These are phyloP conservation scores for Eucidaris tribuloides DNA, from an alignment of 35 echinoderm and acorn worm species.

Conservation along the genomic window DNA sequence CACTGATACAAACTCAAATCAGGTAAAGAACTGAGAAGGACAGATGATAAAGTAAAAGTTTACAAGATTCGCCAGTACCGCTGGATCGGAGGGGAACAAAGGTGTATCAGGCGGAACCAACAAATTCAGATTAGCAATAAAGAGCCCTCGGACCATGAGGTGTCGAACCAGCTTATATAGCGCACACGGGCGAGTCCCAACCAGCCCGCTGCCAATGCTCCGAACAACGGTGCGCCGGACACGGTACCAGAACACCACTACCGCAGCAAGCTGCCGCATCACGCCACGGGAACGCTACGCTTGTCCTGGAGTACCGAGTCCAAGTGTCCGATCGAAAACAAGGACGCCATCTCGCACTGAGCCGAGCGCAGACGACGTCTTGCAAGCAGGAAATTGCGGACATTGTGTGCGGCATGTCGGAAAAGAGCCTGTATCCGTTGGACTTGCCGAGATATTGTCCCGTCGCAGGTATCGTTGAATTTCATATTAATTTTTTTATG, in stretches of 20 bases:
- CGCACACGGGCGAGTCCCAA: neutral
- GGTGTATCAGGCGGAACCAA: too few species aligned
- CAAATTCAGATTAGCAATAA: neutral
- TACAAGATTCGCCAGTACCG: neutral
- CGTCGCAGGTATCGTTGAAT: slow-evolving; percentile 77
- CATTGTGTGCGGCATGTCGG: slow-evolving; percentile 62
- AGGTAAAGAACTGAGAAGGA: neutral
- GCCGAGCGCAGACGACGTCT: slow-evolving; percentile 43
- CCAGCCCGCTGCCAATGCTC: neutral
- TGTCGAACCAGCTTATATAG: slow-evolving; percentile 2
- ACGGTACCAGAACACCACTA: neutral
- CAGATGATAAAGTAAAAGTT: neutral
- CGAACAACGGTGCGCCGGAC: neutral
- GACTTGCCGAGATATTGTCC: slow-evolving; percentile 63
- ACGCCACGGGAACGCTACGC: slow-evolving; percentile 2
- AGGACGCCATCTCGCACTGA: slow-evolving; percentile 83
- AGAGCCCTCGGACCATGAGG: neutral
- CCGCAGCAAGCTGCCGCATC: slow-evolving; percentile 38
- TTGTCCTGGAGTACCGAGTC: slow-evolving; percentile 46
- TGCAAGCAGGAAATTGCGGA: slow-evolving; percentile 96
- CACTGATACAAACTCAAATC: neutral
- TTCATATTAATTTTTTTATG: too few species aligned
- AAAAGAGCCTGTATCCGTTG: slow-evolving; percentile 61
- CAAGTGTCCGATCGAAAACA: slow-evolving; percentile 46
- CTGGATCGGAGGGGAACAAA: neutral